Percentiles rank a stretch among this genome's conserved stretches.
phyloP scores from a whole-genome alignment of 1,140 invertebrate species.

The Drosophila simulans region DNA sequence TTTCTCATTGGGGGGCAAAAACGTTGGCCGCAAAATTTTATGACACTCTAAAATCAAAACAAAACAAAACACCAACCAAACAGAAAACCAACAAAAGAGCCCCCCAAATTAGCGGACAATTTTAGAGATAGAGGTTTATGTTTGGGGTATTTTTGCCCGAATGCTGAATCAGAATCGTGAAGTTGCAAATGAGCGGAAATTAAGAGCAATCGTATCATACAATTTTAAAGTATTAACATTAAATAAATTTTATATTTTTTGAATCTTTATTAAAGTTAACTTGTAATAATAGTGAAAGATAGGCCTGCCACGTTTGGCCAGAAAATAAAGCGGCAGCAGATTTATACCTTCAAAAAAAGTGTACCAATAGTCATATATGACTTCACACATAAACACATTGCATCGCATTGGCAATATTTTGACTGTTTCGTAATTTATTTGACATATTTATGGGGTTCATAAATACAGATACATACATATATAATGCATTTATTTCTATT shows the following conservation, averaged over 20 bases:
- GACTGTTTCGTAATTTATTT: conserved; percentile 80
- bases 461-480: conserved; percentile 76
- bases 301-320: not conserved
- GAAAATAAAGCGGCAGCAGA: not conserved
- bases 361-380: not conserved
- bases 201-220: not conserved
- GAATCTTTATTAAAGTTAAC: not conserved
- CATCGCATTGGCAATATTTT: conserved; percentile 58
- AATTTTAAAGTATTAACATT: not conserved
- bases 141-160: conserved; percentile 12
- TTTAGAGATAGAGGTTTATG: conserved; percentile 30
- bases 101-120: conserved; percentile 49
- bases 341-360: conserved; percentile 8
- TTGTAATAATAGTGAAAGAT: not conserved
- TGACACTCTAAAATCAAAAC: conserved; percentile 45
- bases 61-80: conserved; percentile 41
- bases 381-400: conserved; percentile 9
- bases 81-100: conserved; percentile 25
- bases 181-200: conserved; percentile 3
- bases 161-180: conserved; percentile 13
- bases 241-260: no score
- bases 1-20: conserved; percentile 45
- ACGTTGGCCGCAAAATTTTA: conserved; percentile 66
- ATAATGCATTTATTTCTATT: conserved; percentile 78
- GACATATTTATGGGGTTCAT: conserved; percentile 81